These are phyloP conservation scores for Oncorhynchus keta DNA, from an alignment of 2,113 vertebrate genomes.

Conservation along the genomic window DNA sequence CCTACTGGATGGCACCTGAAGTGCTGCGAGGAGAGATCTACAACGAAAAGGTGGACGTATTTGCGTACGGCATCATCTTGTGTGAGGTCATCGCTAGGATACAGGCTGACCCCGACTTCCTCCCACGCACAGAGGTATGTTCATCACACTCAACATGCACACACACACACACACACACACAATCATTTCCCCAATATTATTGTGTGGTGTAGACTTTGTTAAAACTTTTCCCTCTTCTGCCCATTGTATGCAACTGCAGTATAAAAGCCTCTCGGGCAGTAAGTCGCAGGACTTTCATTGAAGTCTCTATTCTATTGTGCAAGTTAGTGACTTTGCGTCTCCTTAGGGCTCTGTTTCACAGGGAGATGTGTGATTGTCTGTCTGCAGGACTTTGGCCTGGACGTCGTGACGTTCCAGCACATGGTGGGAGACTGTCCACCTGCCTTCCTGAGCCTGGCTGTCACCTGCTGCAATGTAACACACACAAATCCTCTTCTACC, in stretches of 20 bases:
- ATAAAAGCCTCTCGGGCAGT: too few species aligned
- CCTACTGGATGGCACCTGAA: slow-evolving; percentile 98
- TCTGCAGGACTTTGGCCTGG: slow-evolving; percentile 63
- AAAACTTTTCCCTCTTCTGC: too few species aligned
- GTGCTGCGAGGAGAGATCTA: slow-evolving; percentile 91
- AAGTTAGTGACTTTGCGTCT: not conserved
- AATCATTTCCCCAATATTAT: too few species aligned
- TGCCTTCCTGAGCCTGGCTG: slow-evolving; percentile 84
- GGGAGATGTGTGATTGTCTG: not conserved
- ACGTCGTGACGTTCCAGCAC: slow-evolving; percentile 80
- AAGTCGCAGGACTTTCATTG: too few species aligned
- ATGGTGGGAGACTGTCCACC: slow-evolving; percentile 86
- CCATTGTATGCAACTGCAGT: not conserved
- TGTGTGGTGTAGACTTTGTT: too few species aligned
- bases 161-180: not conserved
- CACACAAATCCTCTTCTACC: not conserved
- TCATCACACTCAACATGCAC: not conserved
- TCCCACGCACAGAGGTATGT: slow-evolving; percentile 89
- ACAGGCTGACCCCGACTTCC: slow-evolving; percentile 91
- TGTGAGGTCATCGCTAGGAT: slow-evolving; percentile 93
- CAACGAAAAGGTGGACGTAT: slow-evolving; percentile 93
- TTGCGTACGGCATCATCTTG: slow-evolving; percentile 92
- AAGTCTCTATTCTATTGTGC: not conserved
- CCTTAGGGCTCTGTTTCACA: not conserved
- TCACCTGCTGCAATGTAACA: slow-evolving; percentile 88